Base-by-base conservation (phyloP, 2,113 vertebrate genomes). In the Pteronura brasiliensis region DNA sequence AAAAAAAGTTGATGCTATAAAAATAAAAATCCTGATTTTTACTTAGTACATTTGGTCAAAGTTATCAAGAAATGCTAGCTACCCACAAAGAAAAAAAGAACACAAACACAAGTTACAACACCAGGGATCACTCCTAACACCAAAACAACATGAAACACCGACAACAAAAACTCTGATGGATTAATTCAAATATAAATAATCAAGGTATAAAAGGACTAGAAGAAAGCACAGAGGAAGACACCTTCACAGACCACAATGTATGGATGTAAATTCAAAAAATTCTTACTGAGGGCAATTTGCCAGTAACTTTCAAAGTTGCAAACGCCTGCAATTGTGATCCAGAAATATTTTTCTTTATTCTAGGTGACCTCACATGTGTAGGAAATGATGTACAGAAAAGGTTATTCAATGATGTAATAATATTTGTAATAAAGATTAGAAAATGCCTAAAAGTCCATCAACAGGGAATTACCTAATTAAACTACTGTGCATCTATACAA, bases 161-260 rank as follows among this genome's bases (percentile, higher is more conserved):
- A 14, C 36, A 21, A 72, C 36, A 59, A 88, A 87, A 90, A 10
- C 44, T 31, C 23, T 80, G 14, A 59, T 14, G 36, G 52, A 67
- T 57, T 59, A 95, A 92, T 59, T 87, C 59, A 95, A 90, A 88
- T 92, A 74, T 49, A 82, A 97, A 82, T 55, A 96, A 88, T n/a
- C 76, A 89, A 89, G 67, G 49, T 61, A 2, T 71, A 86, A 85
- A 93, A 13, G 23, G 39, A 93, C 59, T 15, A 12, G 34, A 67
- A 95, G n/a, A 93, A 88, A 77, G 49, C 9, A 31, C 1, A 94
- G 67, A 96, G 9, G 39, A 88, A 85, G 27, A 23, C 31, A 49
- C 14, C 25, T 71, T n/a, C 61, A 55, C 72, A 85, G 67, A 93
- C 71, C 79, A 80, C 29, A 36, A 31, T 4, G 17, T 83, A 42